Percentiles rank a stretch among this genome's conserved stretches.
Evolutionary conservation across 1,140 invertebrate genomes (phyloP).

Genomic region (Ditylenchus dipsaci): DNA sequence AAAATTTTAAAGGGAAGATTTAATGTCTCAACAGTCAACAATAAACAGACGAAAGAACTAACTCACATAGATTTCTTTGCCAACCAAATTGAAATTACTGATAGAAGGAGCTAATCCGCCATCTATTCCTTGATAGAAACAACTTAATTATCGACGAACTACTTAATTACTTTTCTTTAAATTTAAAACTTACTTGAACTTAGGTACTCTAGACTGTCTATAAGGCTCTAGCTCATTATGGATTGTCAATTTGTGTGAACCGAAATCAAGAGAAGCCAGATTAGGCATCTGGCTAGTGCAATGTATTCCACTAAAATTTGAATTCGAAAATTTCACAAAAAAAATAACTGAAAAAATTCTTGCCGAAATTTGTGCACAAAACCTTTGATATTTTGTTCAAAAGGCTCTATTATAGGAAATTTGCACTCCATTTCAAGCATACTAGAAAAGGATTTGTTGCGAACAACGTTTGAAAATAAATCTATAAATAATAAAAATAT

Average conservation of each 20-base stretch:
- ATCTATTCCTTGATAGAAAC: constrained; percentile 13
- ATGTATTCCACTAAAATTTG: neutral
- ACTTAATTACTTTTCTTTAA: no score
- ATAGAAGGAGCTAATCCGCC: constrained; percentile 7
- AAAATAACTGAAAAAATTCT: neutral
- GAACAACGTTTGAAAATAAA: no score
- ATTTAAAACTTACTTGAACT: constrained; percentile 11
- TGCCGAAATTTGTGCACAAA: constrained; percentile 14
- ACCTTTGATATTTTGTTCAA: constrained; percentile 8
- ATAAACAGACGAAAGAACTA: no score
- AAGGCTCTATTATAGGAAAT: constrained; percentile 19
- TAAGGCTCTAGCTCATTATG: constrained; percentile 11
- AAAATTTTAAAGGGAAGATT: no score
- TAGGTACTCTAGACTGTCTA: constrained; percentile 5
- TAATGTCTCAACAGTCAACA: no score
- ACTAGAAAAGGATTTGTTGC: neutral
- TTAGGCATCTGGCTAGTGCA: constrained; percentile 17
- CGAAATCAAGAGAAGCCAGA: constrained; percentile 9
- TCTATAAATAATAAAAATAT: no score
- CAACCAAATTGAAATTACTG: constrained; percentile 1
- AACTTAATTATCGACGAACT: constrained; percentile 13
- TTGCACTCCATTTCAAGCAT: constrained; percentile 14
- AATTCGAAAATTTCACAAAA: neutral
- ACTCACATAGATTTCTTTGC: constrained; percentile 7
- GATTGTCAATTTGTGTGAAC: constrained; percentile 13